Percentiles rank a stretch among this genome's conserved stretches.
Conservation (phyloP, 2,113 vertebrate species). For the Acrocephalus arundinaceus region DNA sequence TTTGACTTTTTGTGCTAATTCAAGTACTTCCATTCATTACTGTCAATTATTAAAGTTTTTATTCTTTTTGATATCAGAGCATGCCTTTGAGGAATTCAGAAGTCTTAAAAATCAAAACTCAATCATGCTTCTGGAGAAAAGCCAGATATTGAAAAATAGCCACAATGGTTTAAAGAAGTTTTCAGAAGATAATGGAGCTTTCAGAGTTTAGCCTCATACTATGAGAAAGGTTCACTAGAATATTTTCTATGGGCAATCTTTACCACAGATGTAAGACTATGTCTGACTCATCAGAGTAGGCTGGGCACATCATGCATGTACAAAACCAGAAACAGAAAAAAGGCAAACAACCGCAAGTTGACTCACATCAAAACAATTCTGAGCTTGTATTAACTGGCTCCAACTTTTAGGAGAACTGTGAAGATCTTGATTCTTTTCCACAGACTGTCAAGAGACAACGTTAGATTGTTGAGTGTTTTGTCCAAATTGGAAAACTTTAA, state of each 20-base stretch:
- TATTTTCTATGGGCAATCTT: neutral
- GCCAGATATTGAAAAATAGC: neutral
- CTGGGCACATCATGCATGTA: fast-evolving
- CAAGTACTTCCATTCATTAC: neutral
- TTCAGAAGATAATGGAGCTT: neutral
- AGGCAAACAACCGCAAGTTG: neutral
- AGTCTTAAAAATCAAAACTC: neutral
- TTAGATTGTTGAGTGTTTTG: neutral
- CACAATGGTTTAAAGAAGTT: neutral
- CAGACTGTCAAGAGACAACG: neutral
- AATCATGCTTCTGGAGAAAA: neutral
- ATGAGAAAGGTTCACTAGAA: neutral
- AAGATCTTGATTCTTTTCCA: neutral
- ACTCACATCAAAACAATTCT: neutral
- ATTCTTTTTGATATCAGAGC: neutral
- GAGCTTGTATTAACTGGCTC: neutral
- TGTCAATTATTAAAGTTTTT: neutral
- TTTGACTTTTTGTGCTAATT: neutral
- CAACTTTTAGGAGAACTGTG: neutral
- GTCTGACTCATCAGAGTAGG: neutral
- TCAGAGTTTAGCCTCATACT: neutral
- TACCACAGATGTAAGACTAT: neutral
- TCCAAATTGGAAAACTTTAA: neutral
- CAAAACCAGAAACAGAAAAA: neutral
- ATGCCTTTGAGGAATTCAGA: neutral